These are phyloP conservation scores for Rhamphomyia laevipes DNA, from an alignment of 2,888 invertebrate genomes.

Conservation along the genomic window DNA sequence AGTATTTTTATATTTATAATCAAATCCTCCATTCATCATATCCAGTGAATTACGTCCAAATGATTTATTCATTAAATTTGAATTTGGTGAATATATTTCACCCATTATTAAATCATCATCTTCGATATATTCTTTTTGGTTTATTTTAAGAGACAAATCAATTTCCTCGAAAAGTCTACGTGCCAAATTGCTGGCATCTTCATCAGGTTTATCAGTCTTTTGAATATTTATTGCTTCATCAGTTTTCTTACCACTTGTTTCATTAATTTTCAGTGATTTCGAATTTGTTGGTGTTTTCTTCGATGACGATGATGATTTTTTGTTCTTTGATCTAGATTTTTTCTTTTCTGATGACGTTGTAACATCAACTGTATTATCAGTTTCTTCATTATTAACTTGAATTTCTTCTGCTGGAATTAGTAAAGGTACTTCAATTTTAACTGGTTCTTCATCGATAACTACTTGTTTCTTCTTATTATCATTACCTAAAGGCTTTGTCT, in stretches of 20 bases:
- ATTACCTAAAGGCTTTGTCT: neutral
- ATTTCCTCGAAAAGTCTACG: neutral
- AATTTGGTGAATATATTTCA: neutral
- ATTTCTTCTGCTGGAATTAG: neutral
- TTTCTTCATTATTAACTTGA: neutral
- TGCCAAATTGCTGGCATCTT: neutral
- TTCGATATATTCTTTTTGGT: neutral
- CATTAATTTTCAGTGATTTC: conserved; percentile 1
- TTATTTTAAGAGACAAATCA: neutral
- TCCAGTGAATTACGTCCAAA: conserved; percentile 10
- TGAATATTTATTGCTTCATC: neutral
- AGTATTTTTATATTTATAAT: conserved; percentile 10
- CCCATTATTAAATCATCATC: neutral
- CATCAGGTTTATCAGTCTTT: neutral
- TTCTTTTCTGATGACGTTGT: neutral
- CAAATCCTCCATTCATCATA: conserved; percentile 12
- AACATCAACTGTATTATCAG: neutral
- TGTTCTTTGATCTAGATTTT: neutral
- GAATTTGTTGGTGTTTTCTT: conserved; percentile 1
- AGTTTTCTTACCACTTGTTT: conserved; percentile 5
- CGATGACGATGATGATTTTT: neutral
- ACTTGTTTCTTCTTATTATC: too few relatives aligned
- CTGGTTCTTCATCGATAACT: neutral
- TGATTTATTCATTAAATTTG: conserved; percentile 4
- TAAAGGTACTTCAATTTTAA: neutral